phyloP scores from a whole-genome alignment of 1,140 invertebrate genomes.

The Batillaria attramentaria region DNA sequence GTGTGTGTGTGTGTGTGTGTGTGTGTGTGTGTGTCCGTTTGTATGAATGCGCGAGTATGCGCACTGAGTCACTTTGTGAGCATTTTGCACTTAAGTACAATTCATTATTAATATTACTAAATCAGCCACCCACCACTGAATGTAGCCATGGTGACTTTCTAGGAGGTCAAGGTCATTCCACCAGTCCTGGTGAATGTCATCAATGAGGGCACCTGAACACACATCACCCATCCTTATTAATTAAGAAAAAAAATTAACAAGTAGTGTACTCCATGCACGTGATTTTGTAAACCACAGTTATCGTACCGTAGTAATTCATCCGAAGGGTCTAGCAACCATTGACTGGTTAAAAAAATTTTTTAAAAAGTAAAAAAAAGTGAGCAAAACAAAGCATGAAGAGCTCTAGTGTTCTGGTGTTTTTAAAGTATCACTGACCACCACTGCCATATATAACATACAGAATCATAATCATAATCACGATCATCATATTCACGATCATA shows the following conservation, averaged over 20 bases:
- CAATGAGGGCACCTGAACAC: constrained; percentile 62
- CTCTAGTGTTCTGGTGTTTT: too few relatives aligned
- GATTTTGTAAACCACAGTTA: neutral
- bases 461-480: too few relatives aligned
- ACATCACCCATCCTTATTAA: neutral
- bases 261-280: neutral
- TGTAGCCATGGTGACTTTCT: constrained; percentile 68
- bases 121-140: constrained; percentile 62
- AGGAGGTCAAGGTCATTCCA: constrained; percentile 57
- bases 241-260: neutral
- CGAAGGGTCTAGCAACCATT: neutral
- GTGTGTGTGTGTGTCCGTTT: neutral
- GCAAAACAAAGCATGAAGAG: too few relatives aligned
- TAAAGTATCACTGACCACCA: too few relatives aligned
- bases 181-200: constrained; percentile 64
- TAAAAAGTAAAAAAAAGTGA: too few relatives aligned
- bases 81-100: neutral
- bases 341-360: neutral
- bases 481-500: too few relatives aligned
- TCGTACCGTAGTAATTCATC: neutral
- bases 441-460: too few relatives aligned
- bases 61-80: neutral
- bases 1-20: neutral
- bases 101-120: too few relatives aligned
- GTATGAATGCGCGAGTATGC: too few relatives aligned